Percentiles rank a stretch among this genome's conserved stretches.
Evolutionary conservation across 2,113 vertebrate species (phyloP).

Genomic region (Xyrauchen texanus): DNA sequence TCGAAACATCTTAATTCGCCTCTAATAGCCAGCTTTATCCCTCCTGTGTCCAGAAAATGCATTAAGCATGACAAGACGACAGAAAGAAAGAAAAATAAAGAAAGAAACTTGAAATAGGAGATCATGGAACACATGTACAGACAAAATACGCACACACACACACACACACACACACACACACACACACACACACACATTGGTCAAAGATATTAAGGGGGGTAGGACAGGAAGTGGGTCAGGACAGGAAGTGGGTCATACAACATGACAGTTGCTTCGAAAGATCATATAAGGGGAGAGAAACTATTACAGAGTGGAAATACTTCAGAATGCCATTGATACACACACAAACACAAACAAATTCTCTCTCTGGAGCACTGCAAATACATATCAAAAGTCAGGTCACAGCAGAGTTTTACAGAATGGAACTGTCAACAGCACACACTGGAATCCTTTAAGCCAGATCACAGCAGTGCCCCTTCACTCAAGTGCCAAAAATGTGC

Average conservation of each 20-base stretch:
- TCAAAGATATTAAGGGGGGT: too few relatives aligned
- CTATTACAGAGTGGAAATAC: slow-evolving; percentile 54
- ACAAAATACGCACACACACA: too few relatives aligned
- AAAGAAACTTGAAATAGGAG: background rate
- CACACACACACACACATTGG: too few relatives aligned
- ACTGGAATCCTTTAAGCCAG: slow-evolving; percentile 25
- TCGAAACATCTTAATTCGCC: slow-evolving; percentile 65
- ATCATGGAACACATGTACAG: too few relatives aligned
- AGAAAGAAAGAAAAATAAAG: slow-evolving; percentile 50
- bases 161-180: too few relatives aligned
- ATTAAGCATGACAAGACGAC: slow-evolving; percentile 67
- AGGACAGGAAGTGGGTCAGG: slow-evolving; percentile 12
- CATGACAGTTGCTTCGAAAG: slow-evolving; percentile 48
- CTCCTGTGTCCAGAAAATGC: slow-evolving; percentile 27
- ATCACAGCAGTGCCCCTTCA: slow-evolving; percentile 19
- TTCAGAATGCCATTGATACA: slow-evolving; percentile 50
- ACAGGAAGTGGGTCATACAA: slow-evolving; percentile 69
- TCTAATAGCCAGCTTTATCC: slow-evolving; percentile 58
- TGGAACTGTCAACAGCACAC: slow-evolving; percentile 51
- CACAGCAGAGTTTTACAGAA: slow-evolving; percentile 60
- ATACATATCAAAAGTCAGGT: slow-evolving; percentile 55
- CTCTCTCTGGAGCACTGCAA: slow-evolving; percentile 12
- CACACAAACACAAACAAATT: slow-evolving; percentile 32
- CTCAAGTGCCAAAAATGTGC: slow-evolving; percentile 8
- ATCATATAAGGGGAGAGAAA: slow-evolving; percentile 50